Evolutionary conservation across 2,888 invertebrate genomes (phyloP).

Genomic region (Calliopum simillimum): DNA sequence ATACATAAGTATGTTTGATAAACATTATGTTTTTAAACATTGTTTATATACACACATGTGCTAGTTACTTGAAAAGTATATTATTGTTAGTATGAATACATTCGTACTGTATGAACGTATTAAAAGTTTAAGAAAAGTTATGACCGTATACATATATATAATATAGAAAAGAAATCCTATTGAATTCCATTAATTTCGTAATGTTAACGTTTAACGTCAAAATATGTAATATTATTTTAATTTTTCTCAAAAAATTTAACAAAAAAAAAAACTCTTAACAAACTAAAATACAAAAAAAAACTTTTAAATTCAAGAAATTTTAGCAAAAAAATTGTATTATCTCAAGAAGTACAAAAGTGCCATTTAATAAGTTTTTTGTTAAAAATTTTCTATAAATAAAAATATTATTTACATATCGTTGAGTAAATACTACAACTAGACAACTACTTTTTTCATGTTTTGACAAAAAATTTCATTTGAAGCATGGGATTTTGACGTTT

Average conservation of each 20-base stretch:
- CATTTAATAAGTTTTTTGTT: conserved; percentile 42
- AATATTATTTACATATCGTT: no score
- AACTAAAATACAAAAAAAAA: background rate
- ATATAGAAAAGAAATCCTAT: no score
- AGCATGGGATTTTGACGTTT: no score
- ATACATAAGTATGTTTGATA: no score
- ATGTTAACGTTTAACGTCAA: background rate
- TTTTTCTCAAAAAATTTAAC: conserved; percentile 13
- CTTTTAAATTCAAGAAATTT: conserved; percentile 6
- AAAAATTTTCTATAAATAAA: conserved; percentile 19
- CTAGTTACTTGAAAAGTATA: background rate
- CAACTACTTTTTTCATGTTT: no score
- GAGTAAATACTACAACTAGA: no score
- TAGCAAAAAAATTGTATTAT: conserved; percentile 13
- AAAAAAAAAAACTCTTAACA: background rate
- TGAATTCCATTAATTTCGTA: background rate
- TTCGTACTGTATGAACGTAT: no score
- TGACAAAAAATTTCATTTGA: no score
- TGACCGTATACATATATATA: no score
- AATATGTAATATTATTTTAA: background rate
- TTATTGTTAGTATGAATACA: no score
- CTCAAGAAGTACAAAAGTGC: conserved; percentile 44
- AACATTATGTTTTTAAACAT: no score
- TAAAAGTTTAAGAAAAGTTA: no score
- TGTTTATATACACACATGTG: background rate